Percentiles rank a stretch among this genome's conserved stretches.
These are phyloP conservation scores for Pedionomus torquatus DNA, from an alignment of 2,113 vertebrate species.

Conservation along the genomic window DNA sequence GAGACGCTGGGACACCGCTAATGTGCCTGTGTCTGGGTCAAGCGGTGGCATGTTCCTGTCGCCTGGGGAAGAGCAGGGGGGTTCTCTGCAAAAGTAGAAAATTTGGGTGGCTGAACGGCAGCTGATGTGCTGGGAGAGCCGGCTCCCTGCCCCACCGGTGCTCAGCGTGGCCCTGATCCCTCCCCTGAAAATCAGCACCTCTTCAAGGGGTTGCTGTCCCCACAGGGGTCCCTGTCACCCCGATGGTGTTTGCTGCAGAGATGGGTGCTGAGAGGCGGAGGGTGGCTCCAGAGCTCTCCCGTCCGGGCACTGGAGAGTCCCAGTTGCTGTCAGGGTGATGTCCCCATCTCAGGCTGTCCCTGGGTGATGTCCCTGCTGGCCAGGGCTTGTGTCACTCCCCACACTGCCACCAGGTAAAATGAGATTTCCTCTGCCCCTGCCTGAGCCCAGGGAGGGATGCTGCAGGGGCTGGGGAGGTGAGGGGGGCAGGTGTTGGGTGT, in stretches of 20 bases:
- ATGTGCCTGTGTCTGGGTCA: not conserved
- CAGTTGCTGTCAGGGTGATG: accelerated
- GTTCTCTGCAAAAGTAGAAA: not conserved
- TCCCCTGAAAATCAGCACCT: not conserved
- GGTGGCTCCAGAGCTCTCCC: not conserved
- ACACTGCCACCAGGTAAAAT: no score
- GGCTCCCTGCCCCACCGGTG: accelerated
- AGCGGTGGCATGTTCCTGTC: accelerated
- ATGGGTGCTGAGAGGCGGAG: not conserved
- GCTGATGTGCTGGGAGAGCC: not conserved
- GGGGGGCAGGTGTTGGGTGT: not conserved
- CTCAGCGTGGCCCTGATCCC: accelerated
- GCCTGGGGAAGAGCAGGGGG: not conserved
- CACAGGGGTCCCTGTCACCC: not conserved
- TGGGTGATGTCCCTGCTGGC: accelerated
- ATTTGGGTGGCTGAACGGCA: not conserved
- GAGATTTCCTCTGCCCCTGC: no score
- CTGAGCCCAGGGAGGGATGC: accelerated
- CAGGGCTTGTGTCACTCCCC: not conserved
- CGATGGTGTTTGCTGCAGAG: accelerated
- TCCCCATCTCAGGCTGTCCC: not conserved
- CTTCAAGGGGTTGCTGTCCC: accelerated
- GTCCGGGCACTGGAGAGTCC: not conserved
- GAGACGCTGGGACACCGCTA: not conserved
- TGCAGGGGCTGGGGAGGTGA: not conserved